Percentiles rank a stretch among this genome's conserved stretches.
Conservation (phyloP, 1,140 invertebrate species). For the Bacillus rossius region DNA sequence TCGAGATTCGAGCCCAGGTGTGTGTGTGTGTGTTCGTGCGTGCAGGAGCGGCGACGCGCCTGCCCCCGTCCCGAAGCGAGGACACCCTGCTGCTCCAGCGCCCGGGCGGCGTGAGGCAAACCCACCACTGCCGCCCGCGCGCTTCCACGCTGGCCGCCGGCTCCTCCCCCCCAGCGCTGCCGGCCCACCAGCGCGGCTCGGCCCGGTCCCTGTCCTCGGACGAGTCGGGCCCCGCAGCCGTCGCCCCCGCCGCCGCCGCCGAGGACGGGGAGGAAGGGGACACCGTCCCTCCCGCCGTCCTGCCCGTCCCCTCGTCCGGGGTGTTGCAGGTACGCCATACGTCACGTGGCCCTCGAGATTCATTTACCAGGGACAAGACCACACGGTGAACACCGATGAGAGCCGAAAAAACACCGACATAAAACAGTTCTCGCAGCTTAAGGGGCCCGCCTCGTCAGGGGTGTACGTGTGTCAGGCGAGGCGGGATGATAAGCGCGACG, state of each 20-base stretch:
- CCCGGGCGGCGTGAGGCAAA: not conserved
- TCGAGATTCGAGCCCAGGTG: not conserved
- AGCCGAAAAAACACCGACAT: too few species aligned
- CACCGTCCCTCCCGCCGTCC: slow-evolving; percentile 12
- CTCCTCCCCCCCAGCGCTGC: slow-evolving; percentile 58
- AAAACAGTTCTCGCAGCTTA: too few species aligned
- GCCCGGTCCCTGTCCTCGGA: slow-evolving; percentile 31
- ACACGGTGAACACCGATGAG: too few species aligned
- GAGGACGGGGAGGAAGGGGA: slow-evolving; percentile 26
- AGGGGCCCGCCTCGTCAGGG: too few species aligned
- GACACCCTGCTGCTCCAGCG: slow-evolving; percentile 55
- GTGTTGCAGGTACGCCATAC: slow-evolving; percentile 52
- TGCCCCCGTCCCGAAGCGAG: slow-evolving; percentile 70
- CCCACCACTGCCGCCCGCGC: slow-evolving; percentile 22
- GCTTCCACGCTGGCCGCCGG: slow-evolving; percentile 49
- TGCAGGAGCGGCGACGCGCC: slow-evolving; percentile 33
- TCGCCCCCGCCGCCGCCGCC: not conserved
- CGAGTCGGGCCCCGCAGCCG: slow-evolving; percentile 19
- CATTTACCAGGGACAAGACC: too few species aligned
- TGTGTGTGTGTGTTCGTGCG: not conserved
- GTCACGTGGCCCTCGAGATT: too few species aligned
- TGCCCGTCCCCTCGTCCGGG: slow-evolving; percentile 44
- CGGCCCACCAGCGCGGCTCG: slow-evolving; percentile 46
- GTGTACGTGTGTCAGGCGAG: too few species aligned
- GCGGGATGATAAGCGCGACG: too few species aligned